Evolutionary conservation across 1,140 invertebrate genomes (phyloP), one percentile per base, ranked within the genome.

Genomic region (Ceratitis capitata): DNA sequence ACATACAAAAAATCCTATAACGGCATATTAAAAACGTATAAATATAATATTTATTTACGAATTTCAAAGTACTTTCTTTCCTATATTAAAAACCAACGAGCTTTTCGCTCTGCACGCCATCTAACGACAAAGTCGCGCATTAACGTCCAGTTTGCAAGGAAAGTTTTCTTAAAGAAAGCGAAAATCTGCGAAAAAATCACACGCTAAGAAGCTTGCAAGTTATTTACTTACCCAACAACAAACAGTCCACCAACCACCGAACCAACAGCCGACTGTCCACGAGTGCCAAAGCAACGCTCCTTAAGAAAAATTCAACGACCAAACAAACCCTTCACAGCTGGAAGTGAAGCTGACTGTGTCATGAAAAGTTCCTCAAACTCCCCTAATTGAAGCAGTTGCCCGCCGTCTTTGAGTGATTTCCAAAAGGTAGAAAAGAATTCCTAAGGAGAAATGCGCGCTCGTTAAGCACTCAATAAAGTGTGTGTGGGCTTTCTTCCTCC

Each of bases 131-230:
- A 45, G 39, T 3, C 39, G 7, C 10, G 69, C 69, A 78, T 78
- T 78, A 78, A 26, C 39, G 39, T 45, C 14, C 32, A 39, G 23
- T 69, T 39, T 1, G 2, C 16, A 4, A 32, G 16, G 32, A 69
- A 69, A 23, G 6, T 56, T 78, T 78, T 78, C 39, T 78, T 45
- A 23, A 78, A 78, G 69, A 45, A 39, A 78, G 19, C 1, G 45
- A 78, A n/a, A n/a, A n/a, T 9, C 5, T 14, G 32, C n/a, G 2
- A 78, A 78, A 78, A 42, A 74, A 78, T 45, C 26, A 64, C n/a
- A 42, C 23, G 42, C 42, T 78, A 45, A 45, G 69, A 78, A 78
- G 69, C 69, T 78, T 45, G n/a, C 39, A 78, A 78, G n/a, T 78
- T 78, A 45, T 69, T 78, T 69, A 14, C 51, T 10, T 5, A 4